These are phyloP conservation scores for Azorinus chamasolen DNA, from an alignment of 2,888 invertebrate species.

Conservation along the genomic window DNA sequence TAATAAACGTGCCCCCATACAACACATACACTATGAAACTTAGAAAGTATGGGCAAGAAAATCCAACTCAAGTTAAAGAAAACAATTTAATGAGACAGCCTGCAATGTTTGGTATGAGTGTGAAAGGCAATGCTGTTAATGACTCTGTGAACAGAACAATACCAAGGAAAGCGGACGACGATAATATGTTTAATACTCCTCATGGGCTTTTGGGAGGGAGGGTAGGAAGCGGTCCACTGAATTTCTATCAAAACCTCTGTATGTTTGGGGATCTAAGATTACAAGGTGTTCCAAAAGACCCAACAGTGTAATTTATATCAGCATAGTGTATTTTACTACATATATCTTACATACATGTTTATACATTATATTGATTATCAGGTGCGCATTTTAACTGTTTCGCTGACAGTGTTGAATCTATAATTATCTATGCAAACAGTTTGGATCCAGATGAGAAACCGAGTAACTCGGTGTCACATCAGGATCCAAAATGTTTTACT, in stretches of 20 bases:
- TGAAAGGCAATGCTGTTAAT: not conserved
- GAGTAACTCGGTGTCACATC: too few species aligned
- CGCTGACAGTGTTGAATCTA: too few species aligned
- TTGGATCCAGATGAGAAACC: too few species aligned
- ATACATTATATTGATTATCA: too few species aligned
- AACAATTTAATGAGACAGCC: not conserved
- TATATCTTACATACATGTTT: too few species aligned
- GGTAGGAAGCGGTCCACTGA: not conserved
- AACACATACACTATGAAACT: not conserved
- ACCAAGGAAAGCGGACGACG: not conserved
- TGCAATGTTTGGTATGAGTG: too few species aligned
- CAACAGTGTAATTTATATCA: too few species aligned
- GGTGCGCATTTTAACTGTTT: too few species aligned
- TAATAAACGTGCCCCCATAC: constrained; percentile 34
- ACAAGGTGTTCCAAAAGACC: too few species aligned
- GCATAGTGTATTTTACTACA: too few species aligned
- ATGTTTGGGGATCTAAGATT: constrained; percentile 29
- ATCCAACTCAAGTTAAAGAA: not conserved
- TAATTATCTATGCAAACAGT: too few species aligned
- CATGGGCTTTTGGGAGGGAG: not conserved
- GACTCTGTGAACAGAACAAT: not conserved
- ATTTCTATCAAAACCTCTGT: constrained; percentile 38
- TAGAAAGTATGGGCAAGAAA: not conserved
- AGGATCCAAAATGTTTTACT: too few species aligned
- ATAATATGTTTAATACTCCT: not conserved